Evolutionary conservation across 2,113 vertebrate genomes (phyloP), one percentile per base, ranked within the genome.

Genomic region (Kobus ellipsiprymnus): DNA sequence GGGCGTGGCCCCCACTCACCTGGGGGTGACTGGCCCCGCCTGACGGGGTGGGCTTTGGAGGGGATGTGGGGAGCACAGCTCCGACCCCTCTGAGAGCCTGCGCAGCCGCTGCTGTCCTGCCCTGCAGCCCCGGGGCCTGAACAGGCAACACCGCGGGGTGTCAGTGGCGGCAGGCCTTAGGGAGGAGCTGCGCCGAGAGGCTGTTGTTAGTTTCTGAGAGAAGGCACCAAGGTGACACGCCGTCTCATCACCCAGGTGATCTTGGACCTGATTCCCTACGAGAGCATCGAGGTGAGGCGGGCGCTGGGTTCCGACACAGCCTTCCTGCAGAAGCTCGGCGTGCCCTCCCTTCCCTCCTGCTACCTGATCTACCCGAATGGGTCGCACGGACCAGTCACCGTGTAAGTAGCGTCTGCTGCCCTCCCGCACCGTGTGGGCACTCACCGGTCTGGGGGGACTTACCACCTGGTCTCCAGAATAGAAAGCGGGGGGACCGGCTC

Each of bases 331-430:
- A 99, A 98, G 12, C 99, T 99, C 15, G 98, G 99, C 1, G 74
- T 99, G 48, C 86, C 97, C 7, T 98, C 98, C 0, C 95, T 99
- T 6, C 99, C 99, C 59, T 98, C 99, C 0, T 98, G 99, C 48
- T 99, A 99, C 95, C 98, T 99, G 97, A 95, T 99, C 21, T 95
- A 99, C 84, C 99, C 99, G 0, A 99, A 99, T 15, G 99, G 99
- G 11, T 99, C 99, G 2, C 99, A 99, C 74, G 98, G 99, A 2
- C 96, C 99, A 55, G 97, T 99, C 98, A 98, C 97, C 44, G 96
- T 99, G 99, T 99, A 95, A 99, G 99, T 98, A 50, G 55, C 12
- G 11, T 11, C 40, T 62, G 11, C n/a, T 12, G 7, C 25, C 0
- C 9, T 40, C 36, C 23, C 6, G 1, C 6, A 13, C 0, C 2